A percentile compares a stretch with the other conserved stretches of the same genome.
phyloP scores from a whole-genome alignment of 2,113 vertebrate genomes.

The Pandion haliaetus region DNA sequence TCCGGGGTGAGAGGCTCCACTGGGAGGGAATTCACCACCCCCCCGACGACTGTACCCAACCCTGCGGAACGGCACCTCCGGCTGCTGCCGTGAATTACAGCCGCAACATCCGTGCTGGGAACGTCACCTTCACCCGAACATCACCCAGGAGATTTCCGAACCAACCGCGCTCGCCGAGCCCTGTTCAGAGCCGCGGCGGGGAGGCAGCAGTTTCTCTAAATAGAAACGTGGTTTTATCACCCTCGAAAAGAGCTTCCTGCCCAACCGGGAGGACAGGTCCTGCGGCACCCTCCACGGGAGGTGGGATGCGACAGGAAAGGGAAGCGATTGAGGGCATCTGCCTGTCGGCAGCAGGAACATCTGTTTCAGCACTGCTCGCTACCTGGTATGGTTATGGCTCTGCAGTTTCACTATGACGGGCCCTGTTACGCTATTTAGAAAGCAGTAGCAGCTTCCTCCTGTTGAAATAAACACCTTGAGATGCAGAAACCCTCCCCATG shows the following conservation, averaged over 20 bases:
- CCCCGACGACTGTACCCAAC: background rate
- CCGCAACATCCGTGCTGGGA: rapidly evolving
- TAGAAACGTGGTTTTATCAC: background rate
- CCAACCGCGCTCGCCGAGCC: rapidly evolving
- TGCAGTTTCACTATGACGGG: background rate
- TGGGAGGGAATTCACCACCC: too few relatives aligned
- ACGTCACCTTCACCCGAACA: rapidly evolving
- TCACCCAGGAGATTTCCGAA: rapidly evolving
- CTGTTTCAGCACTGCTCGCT: background rate
- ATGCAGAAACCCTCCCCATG: background rate
- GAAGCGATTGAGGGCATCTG: background rate
- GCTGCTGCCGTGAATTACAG: background rate
- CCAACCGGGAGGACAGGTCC: background rate
- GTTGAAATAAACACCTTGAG: background rate
- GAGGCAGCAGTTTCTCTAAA: background rate
- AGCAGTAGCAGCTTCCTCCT: background rate
- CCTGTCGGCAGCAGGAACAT: background rate
- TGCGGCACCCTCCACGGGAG: background rate
- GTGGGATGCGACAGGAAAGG: background rate
- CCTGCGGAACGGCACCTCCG: background rate
- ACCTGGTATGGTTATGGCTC: background rate
- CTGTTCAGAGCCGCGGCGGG: rapidly evolving
- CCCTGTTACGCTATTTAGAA: background rate
- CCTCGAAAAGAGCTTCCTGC: background rate
- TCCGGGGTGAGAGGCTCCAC: background rate